Evolutionary conservation across 2,113 vertebrate species (phyloP).

Genomic region (Trachemys scripta): DNA sequence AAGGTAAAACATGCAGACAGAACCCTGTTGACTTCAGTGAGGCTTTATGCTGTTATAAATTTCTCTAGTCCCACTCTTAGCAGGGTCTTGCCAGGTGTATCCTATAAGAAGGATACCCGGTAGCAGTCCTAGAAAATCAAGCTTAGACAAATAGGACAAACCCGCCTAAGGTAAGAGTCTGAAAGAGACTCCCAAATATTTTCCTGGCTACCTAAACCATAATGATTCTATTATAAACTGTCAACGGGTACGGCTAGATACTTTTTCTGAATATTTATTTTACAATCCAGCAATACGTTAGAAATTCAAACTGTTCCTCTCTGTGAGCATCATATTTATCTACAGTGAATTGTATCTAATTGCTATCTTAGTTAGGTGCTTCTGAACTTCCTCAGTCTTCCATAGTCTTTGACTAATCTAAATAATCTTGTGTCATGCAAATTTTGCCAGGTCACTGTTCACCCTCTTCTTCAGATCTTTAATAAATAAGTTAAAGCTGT

Average conservation of each 20-base stretch:
- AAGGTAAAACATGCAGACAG: background rate
- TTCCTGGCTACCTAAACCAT: background rate
- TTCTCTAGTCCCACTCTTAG: background rate
- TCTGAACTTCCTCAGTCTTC: too few species aligned
- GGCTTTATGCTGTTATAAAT: background rate
- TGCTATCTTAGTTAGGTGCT: too few species aligned
- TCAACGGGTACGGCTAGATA: background rate
- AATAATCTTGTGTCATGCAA: background rate
- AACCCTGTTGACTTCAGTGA: background rate
- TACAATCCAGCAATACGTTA: background rate
- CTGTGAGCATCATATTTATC: background rate
- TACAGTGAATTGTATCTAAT: background rate
- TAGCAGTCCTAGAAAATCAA: background rate
- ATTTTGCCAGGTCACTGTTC: accelerated
- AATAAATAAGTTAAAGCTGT: background rate
- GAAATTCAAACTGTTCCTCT: background rate
- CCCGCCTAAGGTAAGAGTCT: background rate
- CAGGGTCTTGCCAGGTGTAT: background rate
- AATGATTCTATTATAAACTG: background rate
- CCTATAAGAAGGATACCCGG: background rate
- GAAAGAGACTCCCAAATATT: background rate
- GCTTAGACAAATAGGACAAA: background rate
- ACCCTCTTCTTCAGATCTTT: background rate
- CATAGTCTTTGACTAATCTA: too few species aligned
- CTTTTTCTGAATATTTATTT: background rate